Conservation (phyloP, 2,113 vertebrate species). For the Loxodonta africana region DNA sequence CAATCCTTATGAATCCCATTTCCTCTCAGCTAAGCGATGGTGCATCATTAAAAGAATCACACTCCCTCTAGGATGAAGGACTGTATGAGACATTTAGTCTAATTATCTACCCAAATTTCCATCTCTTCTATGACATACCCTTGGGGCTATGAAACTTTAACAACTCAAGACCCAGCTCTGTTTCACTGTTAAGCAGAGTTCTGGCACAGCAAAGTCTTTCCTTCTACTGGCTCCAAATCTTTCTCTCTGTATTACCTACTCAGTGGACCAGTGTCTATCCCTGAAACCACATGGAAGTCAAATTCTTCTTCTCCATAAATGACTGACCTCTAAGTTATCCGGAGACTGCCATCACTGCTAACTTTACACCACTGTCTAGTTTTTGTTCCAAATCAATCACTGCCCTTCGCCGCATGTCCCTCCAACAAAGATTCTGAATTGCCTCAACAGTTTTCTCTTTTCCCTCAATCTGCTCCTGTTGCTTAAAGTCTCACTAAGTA, state of each 20-base stretch:
- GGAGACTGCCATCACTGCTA: neutral
- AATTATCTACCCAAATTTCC: neutral
- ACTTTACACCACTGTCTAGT: slow-evolving; percentile 2
- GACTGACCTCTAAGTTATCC: neutral
- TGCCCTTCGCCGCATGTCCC: neutral
- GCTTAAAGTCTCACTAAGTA: neutral
- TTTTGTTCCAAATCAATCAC: neutral
- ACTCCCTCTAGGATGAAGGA: neutral
- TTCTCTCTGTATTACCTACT: neutral
- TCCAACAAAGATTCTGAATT: neutral
- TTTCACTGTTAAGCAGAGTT: neutral
- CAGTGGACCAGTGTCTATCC: neutral
- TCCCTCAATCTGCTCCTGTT: neutral
- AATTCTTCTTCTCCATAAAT: neutral
- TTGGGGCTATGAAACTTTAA: neutral
- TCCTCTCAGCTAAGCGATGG: neutral
- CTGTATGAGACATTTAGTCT: neutral
- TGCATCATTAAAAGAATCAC: slow-evolving; percentile 10
- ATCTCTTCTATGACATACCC: slow-evolving; percentile 1
- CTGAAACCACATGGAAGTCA: neutral
- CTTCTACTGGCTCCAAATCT: neutral
- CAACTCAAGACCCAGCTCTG: neutral
- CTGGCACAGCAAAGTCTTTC: neutral
- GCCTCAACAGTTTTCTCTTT: neutral
- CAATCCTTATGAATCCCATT: slow-evolving; percentile 39